phyloP scores from a whole-genome alignment of 1,140 invertebrate species.

The Leptonema lineaticorne region DNA sequence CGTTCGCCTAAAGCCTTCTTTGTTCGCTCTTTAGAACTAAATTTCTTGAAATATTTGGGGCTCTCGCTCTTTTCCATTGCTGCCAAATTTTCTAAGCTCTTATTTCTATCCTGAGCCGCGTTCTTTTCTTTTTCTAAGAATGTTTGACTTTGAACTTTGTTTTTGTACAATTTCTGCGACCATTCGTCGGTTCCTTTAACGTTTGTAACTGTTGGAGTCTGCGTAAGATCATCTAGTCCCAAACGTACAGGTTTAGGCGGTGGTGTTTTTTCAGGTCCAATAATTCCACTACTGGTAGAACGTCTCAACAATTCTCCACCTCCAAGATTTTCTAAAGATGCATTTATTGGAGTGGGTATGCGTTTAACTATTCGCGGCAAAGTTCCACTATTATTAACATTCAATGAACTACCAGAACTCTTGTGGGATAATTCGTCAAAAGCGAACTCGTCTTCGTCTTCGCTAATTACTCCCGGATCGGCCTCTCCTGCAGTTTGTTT shows the following conservation, averaged over 20 bases:
- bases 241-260: constrained; percentile 54
- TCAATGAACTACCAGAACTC: constrained; percentile 81
- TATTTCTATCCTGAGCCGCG: constrained; percentile 52
- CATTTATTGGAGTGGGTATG: constrained; percentile 56
- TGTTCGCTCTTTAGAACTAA: constrained; percentile 51
- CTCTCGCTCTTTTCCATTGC: constrained; percentile 53
- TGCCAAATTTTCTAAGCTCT: constrained; percentile 50
- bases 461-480: constrained; percentile 87
- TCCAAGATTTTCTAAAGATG: constrained; percentile 61
- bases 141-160: constrained; percentile 54
- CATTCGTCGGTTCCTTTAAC: constrained; percentile 70
- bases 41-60: constrained; percentile 56
- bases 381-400: constrained; percentile 57
- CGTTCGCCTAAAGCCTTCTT: constrained; percentile 63
- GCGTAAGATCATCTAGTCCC: constrained; percentile 50
- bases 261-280: constrained; percentile 49
- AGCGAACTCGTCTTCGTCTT: constrained; percentile 85
- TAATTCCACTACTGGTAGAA: constrained; percentile 54
- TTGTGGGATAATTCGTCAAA: constrained; percentile 87
- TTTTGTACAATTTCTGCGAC: constrained; percentile 77
- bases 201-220: constrained; percentile 46
- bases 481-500: constrained; percentile 70
- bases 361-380: constrained; percentile 52
- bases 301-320: constrained; percentile 57
- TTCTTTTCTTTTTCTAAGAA: constrained; percentile 55